Percentiles rank a stretch among this genome's conserved stretches.
Conservation (phyloP, 1,140 invertebrate genomes). For the Drosophila albomicans region DNA sequence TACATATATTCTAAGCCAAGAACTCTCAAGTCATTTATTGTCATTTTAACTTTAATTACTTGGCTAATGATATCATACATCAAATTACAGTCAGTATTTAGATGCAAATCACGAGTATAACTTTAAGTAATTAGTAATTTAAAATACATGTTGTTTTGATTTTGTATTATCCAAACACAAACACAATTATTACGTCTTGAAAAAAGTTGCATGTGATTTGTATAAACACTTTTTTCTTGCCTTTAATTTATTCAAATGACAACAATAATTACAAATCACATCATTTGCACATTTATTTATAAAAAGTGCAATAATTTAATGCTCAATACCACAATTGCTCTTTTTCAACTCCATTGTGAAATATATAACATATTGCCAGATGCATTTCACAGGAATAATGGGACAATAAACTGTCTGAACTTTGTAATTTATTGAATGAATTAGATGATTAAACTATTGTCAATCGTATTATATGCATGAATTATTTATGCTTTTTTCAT, state of each 20-base stretch:
- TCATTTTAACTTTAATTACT: slow-evolving; percentile 2
- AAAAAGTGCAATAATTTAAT: slow-evolving; percentile 4
- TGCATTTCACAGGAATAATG: too few relatives aligned
- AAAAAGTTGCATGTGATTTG: background rate
- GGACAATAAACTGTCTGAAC: too few relatives aligned
- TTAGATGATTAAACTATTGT: too few relatives aligned
- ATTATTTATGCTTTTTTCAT: too few relatives aligned
- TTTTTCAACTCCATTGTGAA: background rate
- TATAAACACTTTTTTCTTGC: background rate
- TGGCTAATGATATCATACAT: background rate
- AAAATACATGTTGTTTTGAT: background rate
- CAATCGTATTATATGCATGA: too few relatives aligned
- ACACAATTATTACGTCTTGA: background rate
- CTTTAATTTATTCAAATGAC: slow-evolving; percentile 4
- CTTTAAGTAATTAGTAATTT: background rate
- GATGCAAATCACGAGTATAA: background rate
- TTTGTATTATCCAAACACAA: background rate
- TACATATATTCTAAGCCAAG: too few relatives aligned
- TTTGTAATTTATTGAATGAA: too few relatives aligned
- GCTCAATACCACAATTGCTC: background rate
- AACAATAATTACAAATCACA: slow-evolving; percentile 16
- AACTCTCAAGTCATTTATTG: background rate
- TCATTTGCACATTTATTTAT: slow-evolving; percentile 14
- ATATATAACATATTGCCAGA: background rate
- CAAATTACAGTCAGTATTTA: background rate